phyloP scores from a whole-genome alignment of 2,113 vertebrate species.

The Aldabrachelys gigantea region DNA sequence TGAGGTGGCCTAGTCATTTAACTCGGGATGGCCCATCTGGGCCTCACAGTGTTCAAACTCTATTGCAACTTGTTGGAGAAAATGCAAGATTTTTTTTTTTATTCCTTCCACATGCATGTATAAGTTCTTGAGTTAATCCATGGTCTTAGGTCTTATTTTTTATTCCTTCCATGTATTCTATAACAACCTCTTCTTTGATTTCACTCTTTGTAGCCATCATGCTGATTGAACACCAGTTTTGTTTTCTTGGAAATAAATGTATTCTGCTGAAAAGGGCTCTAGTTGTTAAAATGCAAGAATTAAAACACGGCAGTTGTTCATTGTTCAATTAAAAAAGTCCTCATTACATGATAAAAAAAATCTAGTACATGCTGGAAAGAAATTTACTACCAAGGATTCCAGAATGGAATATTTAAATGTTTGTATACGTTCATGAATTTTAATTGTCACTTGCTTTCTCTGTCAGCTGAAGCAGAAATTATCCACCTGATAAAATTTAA shows the following conservation, averaged over 20 bases:
- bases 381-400: neutral
- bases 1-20: neutral
- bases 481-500: neutral
- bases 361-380: neutral
- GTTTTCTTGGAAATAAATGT: neutral
- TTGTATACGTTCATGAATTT: neutral
- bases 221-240: neutral
- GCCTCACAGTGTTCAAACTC: neutral
- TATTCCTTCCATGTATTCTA: neutral
- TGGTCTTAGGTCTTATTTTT: neutral
- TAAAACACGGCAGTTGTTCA: neutral
- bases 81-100: neutral
- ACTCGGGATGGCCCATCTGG: neutral
- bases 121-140: neutral
- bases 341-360: neutral
- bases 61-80: neutral
- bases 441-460: neutral
- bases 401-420: neutral
- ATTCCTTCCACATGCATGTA: neutral
- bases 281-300: neutral
- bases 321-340: neutral
- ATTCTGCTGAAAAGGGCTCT: neutral
- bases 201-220: neutral
- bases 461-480: neutral
- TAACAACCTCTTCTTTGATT: neutral